Conservation (phyloP, 2,113 vertebrate species). For the Tyrannus savana region DNA sequence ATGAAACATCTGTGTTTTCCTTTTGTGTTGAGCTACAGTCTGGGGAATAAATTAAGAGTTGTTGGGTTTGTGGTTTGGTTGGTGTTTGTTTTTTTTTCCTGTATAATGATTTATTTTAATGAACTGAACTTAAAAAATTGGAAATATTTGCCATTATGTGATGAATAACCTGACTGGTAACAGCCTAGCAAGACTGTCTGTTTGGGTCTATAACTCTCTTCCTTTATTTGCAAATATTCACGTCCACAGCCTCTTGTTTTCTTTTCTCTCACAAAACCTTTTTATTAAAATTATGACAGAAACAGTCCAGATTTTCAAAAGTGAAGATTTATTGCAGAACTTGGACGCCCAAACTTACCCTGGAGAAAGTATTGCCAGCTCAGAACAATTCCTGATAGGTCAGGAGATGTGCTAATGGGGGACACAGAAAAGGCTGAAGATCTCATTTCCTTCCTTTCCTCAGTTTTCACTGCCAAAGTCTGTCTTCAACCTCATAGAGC, state of each 20-base stretch:
- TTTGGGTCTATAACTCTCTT: not conserved
- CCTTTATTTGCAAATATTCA: not conserved
- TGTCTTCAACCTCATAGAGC: not conserved
- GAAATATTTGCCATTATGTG: not conserved
- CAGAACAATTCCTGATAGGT: not conserved
- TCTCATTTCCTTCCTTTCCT: not conserved
- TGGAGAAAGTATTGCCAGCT: not conserved
- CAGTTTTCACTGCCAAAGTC: not conserved
- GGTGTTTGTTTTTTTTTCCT: not conserved
- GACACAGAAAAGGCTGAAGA: not conserved
- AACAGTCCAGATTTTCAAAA: not conserved
- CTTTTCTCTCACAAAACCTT: not conserved
- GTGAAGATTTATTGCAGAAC: not conserved
- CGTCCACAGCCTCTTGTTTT: not conserved
- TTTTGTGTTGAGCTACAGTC: slow-evolving; percentile 11
- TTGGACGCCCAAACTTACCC: not conserved
- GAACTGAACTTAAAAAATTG: not conserved
- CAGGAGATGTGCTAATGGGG: not conserved
- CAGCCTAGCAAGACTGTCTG: not conserved
- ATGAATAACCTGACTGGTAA: not conserved
- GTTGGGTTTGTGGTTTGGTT: not conserved
- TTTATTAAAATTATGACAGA: not conserved
- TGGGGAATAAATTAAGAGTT: slow-evolving; percentile 19
- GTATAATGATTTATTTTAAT: not conserved
- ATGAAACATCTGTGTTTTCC: slow-evolving; percentile 46